Percentiles rank a stretch among this genome's conserved stretches.
These are phyloP conservation scores for Saccostrea cuccullata DNA, from an alignment of 1,140 invertebrate species.

Conservation along the genomic window DNA sequence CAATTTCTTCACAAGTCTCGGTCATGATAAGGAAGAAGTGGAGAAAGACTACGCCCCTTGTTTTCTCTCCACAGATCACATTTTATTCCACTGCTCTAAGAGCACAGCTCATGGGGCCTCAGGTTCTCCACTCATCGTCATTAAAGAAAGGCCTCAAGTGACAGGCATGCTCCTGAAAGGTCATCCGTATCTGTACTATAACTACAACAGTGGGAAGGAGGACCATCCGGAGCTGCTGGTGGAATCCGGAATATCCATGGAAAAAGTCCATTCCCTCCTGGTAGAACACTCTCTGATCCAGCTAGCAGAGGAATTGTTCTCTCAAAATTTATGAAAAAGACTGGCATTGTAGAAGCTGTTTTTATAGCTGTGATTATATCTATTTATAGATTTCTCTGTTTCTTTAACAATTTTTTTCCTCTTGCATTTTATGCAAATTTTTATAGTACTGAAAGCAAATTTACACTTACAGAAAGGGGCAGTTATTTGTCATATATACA, in stretches of 20 bases:
- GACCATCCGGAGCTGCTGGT: background rate
- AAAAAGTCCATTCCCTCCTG: background rate
- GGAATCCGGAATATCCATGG: constrained; percentile 17
- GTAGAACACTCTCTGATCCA: background rate
- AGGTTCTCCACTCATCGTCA: background rate
- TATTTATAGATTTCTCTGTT: too few relatives aligned
- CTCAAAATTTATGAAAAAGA: background rate
- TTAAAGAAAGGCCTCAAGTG: background rate
- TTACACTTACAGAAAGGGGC: too few relatives aligned
- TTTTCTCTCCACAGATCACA: background rate
- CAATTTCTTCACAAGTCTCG: background rate
- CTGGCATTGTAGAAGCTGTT: background rate
- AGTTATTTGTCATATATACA: too few relatives aligned
- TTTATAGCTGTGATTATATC: background rate
- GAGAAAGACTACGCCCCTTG: background rate
- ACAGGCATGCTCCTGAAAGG: background rate
- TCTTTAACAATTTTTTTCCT: too few relatives aligned
- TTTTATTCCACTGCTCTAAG: background rate
- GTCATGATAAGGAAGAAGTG: background rate
- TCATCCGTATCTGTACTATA: background rate
- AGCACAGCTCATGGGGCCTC: constrained; percentile 15
- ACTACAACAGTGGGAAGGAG: background rate
- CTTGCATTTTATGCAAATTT: too few relatives aligned
- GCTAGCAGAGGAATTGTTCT: background rate
- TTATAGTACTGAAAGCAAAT: too few relatives aligned